phyloP scores from a whole-genome alignment of 2,113 vertebrate genomes.

The Sebastes schlegelii region DNA sequence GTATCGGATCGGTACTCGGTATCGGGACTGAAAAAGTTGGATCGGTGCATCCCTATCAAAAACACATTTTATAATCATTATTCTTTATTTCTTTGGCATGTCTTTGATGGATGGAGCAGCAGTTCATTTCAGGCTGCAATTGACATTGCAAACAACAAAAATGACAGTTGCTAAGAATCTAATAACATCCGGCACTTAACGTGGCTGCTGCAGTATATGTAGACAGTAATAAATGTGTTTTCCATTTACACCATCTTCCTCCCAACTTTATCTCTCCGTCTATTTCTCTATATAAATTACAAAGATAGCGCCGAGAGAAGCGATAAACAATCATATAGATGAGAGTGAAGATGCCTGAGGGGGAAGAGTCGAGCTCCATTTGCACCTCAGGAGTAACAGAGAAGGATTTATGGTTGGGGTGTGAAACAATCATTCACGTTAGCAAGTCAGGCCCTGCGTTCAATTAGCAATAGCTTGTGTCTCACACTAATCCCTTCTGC shows the following conservation, averaged over 20 bases:
- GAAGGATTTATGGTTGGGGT: slow-evolving; percentile 71
- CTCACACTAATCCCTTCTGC: slow-evolving; percentile 52
- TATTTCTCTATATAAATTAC: slow-evolving; percentile 3
- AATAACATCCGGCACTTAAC: neutral
- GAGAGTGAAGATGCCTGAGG: slow-evolving; percentile 21
- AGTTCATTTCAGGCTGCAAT: neutral
- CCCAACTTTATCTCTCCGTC: slow-evolving; percentile 14
- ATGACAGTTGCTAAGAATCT: neutral
- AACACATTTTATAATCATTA: neutral
- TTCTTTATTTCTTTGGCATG: neutral
- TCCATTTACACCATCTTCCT: slow-evolving; percentile 14
- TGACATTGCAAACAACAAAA: neutral
- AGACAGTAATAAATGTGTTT: slow-evolving; percentile 24
- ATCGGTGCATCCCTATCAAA: neutral
- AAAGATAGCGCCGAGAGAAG: slow-evolving; percentile 21
- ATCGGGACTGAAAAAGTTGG: too few relatives aligned
- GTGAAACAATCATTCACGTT: slow-evolving; percentile 75
- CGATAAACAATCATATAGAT: slow-evolving; percentile 20
- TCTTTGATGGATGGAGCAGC: neutral
- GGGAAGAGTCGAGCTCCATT: slow-evolving; percentile 52
- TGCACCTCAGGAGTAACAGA: slow-evolving; percentile 57
- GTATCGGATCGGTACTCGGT: too few relatives aligned
- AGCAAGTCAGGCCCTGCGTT: slow-evolving; percentile 53
- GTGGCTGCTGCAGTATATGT: neutral
- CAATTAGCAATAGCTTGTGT: slow-evolving; percentile 69